These are phyloP conservation scores for Ornithoptera alexandrae DNA, from an alignment of 2,888 invertebrate species.

Conservation along the genomic window DNA sequence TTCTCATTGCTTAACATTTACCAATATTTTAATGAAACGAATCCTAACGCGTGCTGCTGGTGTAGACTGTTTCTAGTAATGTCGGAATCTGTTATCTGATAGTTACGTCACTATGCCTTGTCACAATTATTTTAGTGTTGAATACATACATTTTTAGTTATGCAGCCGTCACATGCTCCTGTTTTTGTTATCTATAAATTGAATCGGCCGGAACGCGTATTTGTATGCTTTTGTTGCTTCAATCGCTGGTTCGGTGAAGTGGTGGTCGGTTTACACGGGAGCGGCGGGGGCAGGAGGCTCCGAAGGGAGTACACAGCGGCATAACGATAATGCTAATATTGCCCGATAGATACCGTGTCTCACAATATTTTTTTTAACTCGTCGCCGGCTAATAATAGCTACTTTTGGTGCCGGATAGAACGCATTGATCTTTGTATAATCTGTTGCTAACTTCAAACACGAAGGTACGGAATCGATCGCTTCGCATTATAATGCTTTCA, in stretches of 20 bases:
- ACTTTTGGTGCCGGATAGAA: conserved; percentile 9
- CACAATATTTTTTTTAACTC: conserved; percentile 40
- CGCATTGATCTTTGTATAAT: conserved; percentile 2
- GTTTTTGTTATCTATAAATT: conserved; percentile 57
- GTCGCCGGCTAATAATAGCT: conserved; percentile 26
- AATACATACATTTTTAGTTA: conserved; percentile 42
- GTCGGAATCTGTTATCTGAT: conserved; percentile 45
- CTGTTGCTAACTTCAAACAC: neutral
- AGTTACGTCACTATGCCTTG: conserved; percentile 50
- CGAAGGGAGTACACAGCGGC: conserved; percentile 65
- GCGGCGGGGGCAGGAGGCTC: conserved; percentile 67
- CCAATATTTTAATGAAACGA: neutral
- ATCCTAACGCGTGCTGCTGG: neutral
- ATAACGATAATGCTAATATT: conserved; percentile 60
- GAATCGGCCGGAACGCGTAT: conserved; percentile 55
- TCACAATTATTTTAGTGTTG: conserved; percentile 46
- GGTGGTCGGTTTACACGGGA: conserved; percentile 55
- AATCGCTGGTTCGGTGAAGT: conserved; percentile 48
- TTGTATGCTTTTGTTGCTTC: conserved; percentile 51
- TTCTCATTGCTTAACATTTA: neutral
- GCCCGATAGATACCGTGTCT: conserved; percentile 48
- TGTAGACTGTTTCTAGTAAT: conserved; percentile 34
- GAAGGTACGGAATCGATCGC: conserved; percentile 6
- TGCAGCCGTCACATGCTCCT: conserved; percentile 52
- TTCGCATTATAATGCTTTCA: neutral